phyloP scores from a whole-genome alignment of 2,888 invertebrate genomes.

The Drosophila falleni region DNA sequence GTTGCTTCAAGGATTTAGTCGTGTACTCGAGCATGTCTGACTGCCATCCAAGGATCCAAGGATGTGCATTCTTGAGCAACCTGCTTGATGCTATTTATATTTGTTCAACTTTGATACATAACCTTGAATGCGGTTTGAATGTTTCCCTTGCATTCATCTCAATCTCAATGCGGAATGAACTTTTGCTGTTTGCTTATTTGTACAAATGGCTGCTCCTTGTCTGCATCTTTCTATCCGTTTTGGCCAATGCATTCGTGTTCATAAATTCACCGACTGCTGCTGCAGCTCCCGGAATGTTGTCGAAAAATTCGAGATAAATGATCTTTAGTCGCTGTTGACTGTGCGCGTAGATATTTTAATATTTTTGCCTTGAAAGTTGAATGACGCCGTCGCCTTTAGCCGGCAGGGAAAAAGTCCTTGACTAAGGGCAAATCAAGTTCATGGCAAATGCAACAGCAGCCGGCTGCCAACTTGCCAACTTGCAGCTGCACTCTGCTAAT shows the following conservation, averaged over 20 bases:
- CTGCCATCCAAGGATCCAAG: constrained; percentile 41
- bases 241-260: constrained; percentile 68
- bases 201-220: constrained; percentile 75
- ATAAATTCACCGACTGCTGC: constrained; percentile 77
- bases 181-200: constrained; percentile 68
- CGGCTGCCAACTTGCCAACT: constrained; percentile 12
- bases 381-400: constrained; percentile 13
- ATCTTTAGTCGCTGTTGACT: constrained; percentile 71
- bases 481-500: constrained; percentile 71
- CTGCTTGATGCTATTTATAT: constrained; percentile 54
- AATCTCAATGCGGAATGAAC: constrained; percentile 54
- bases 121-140: constrained; percentile 82
- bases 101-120: constrained; percentile 80
- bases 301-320: constrained; percentile 73
- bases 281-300: constrained; percentile 33
- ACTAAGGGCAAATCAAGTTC: constrained; percentile 84
- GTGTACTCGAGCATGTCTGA: constrained; percentile 77
- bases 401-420: constrained; percentile 82
- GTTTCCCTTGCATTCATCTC: constrained; percentile 63
- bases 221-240: constrained; percentile 19
- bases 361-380: constrained; percentile 73
- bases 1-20: constrained; percentile 79
- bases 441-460: constrained; percentile 60
- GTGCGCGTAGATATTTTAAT: constrained; percentile 76
- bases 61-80: constrained; percentile 46